phyloP scores from a whole-genome alignment of 2,797 vertebrate genomes.

The Antrozous pallidus region DNA sequence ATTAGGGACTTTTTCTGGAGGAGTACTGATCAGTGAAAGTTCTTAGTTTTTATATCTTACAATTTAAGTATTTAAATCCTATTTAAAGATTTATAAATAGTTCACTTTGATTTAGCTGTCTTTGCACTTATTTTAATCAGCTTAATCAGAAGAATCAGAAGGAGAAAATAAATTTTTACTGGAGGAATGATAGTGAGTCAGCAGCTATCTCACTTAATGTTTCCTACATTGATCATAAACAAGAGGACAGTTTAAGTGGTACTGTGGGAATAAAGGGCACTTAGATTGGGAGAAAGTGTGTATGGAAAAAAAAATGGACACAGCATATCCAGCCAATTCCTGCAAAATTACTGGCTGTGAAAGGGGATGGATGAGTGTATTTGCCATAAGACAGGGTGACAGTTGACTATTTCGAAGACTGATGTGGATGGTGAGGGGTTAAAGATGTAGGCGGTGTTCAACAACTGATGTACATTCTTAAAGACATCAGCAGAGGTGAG shows the following conservation, averaged over 20 bases:
- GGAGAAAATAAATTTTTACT: neutral
- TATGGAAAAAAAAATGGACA: neutral
- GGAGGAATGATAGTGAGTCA: neutral
- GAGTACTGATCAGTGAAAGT: neutral
- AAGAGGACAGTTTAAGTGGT: neutral
- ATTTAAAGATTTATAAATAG: neutral
- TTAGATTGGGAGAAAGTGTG: neutral
- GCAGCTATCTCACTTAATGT: neutral
- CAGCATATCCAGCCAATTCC: neutral
- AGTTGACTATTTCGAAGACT: neutral
- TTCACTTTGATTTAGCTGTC: neutral
- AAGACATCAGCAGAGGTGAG: neutral
- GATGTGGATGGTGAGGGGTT: neutral
- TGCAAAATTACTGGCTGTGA: neutral
- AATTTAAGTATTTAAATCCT: constrained; percentile 43
- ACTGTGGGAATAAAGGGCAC: neutral
- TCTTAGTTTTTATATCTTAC: constrained; percentile 9
- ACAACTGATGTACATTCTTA: neutral
- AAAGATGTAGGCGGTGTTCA: neutral
- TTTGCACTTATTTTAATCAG: constrained; percentile 15
- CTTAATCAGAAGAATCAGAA: neutral
- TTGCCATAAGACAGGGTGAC: neutral
- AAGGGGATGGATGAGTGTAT: neutral
- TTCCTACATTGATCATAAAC: neutral
- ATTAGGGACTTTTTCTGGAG: neutral